Evolutionary conservation across 1,140 invertebrate genomes (phyloP).

Genomic region (Eufriesea mexicana): DNA sequence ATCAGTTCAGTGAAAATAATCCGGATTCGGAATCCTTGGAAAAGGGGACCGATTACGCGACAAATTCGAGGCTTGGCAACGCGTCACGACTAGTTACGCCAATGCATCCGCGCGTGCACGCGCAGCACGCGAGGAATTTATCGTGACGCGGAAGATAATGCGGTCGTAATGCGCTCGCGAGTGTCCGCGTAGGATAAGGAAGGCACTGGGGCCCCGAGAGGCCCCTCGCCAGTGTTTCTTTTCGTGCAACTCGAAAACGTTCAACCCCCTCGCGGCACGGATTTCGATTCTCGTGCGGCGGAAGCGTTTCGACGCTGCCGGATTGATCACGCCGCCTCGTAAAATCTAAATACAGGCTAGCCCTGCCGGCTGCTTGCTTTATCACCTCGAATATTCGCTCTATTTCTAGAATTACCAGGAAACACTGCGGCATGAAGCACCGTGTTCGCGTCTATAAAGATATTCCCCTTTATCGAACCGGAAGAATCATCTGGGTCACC

Average conservation of each 20-base stretch:
- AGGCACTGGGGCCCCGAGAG: too few relatives aligned
- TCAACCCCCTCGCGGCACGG: background rate
- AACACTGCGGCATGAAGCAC: background rate
- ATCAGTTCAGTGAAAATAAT: too few relatives aligned
- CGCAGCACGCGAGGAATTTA: constrained; percentile 21
- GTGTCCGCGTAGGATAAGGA: too few relatives aligned
- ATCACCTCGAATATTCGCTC: background rate
- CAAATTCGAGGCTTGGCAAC: background rate
- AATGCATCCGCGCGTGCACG: constrained; percentile 21
- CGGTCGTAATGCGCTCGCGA: background rate
- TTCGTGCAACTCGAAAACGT: background rate
- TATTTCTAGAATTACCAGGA: background rate
- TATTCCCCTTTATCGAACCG: background rate
- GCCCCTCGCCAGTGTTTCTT: too few relatives aligned
- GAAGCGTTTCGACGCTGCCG: background rate
- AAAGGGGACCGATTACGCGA: background rate
- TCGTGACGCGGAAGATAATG: constrained; percentile 33
- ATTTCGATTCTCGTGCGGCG: constrained; percentile 22
- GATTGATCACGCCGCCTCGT: constrained; percentile 1
- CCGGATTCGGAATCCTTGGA: background rate
- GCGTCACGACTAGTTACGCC: constrained; percentile 3
- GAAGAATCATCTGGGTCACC: background rate
- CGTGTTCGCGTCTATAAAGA: background rate
- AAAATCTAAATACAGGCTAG: constrained; percentile 12
- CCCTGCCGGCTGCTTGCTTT: background rate